Conservation (phyloP, 2,113 vertebrate species). For the Synodontis membranacea region DNA sequence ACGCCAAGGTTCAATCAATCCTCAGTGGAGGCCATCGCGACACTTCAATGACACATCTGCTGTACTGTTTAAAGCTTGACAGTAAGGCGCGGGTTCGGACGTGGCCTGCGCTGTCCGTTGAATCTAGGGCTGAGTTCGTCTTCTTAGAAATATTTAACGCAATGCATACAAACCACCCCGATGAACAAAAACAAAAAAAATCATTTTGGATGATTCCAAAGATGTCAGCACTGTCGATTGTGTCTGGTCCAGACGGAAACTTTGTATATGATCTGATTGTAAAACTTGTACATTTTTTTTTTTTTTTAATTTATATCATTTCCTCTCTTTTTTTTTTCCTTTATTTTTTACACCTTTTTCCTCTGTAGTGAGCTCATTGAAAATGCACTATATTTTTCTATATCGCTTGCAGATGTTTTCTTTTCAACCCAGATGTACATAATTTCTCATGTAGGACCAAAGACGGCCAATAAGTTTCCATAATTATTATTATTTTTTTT, state of each 20-base stretch:
- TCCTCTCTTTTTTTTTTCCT: neutral
- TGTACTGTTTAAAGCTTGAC: slow-evolving; percentile 39
- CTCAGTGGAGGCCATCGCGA: slow-evolving; percentile 52
- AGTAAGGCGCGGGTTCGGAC: slow-evolving; percentile 1
- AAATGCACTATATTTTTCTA: slow-evolving; percentile 99
- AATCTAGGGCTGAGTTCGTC: slow-evolving; percentile 29
- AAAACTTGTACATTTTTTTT: slow-evolving; percentile 98
- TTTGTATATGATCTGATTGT: slow-evolving; percentile 97
- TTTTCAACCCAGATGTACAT: slow-evolving; percentile 69
- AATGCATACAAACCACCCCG: slow-evolving; percentile 35
- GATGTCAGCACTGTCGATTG: slow-evolving; percentile 89
- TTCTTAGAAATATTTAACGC: slow-evolving; percentile 22
- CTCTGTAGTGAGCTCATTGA: slow-evolving; percentile 97
- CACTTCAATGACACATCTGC: slow-evolving; percentile 60
- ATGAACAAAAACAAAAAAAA: slow-evolving; percentile 40
- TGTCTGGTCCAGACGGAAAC: slow-evolving; percentile 78
- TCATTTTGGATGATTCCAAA: slow-evolving; percentile 86
- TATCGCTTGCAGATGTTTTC: slow-evolving; percentile 82
- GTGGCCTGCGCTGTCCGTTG: slow-evolving; percentile 30
- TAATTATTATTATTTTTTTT: slow-evolving; percentile 71
- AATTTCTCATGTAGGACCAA: slow-evolving; percentile 99
- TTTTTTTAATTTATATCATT: slow-evolving; percentile 97
- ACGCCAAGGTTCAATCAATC: slow-evolving; percentile 67
- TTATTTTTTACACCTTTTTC: slow-evolving; percentile 86
- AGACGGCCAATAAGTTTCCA: slow-evolving; percentile 88